Evolutionary conservation across 2,797 vertebrate genomes (phyloP).

Genomic region (Sebastes miniatus): DNA sequence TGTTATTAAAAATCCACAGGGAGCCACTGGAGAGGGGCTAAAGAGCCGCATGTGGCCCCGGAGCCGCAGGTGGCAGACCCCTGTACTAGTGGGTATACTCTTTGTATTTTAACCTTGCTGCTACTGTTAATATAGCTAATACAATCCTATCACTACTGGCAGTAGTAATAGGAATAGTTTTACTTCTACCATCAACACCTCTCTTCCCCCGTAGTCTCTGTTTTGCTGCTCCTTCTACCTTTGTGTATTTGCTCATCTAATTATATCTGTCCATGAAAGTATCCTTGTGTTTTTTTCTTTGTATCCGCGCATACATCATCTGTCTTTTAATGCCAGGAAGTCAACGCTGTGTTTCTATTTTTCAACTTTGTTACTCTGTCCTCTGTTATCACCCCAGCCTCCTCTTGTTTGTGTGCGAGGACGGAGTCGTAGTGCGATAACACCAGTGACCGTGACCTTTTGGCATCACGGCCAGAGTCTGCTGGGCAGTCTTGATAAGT

Average conservation of each 20-base stretch:
- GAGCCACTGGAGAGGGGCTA: too few species aligned
- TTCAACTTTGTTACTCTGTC: slow-evolving; percentile 55
- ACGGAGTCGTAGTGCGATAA: slow-evolving; percentile 66
- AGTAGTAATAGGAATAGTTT: not conserved
- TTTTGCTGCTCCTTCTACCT: not conserved
- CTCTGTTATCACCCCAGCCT: slow-evolving; percentile 67
- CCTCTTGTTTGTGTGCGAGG: slow-evolving; percentile 69
- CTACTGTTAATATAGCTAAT: not conserved
- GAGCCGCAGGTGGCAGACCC: too few species aligned
- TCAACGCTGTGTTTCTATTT: slow-evolving; percentile 67
- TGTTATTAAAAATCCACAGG: too few species aligned
- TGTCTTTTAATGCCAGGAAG: slow-evolving; percentile 63
- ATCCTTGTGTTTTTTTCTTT: slow-evolving; percentile 42
- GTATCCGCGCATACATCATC: slow-evolving; percentile 46
- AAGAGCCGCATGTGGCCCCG: too few species aligned
- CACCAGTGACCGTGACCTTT: slow-evolving; percentile 69
- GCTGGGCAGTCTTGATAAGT: slow-evolving; percentile 77
- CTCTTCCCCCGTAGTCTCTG: not conserved
- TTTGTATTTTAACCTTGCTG: not conserved
- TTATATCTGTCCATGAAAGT: slow-evolving; percentile 41
- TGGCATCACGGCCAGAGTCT: slow-evolving; percentile 58
- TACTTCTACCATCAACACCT: not conserved
- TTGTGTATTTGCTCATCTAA: slow-evolving; percentile 5
- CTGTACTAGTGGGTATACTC: not conserved
- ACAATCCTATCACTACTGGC: not conserved